Percentiles rank a stretch among this genome's conserved stretches.
phyloP scores from a whole-genome alignment of 1,140 invertebrate genomes.

The Phocides pigmalion region DNA sequence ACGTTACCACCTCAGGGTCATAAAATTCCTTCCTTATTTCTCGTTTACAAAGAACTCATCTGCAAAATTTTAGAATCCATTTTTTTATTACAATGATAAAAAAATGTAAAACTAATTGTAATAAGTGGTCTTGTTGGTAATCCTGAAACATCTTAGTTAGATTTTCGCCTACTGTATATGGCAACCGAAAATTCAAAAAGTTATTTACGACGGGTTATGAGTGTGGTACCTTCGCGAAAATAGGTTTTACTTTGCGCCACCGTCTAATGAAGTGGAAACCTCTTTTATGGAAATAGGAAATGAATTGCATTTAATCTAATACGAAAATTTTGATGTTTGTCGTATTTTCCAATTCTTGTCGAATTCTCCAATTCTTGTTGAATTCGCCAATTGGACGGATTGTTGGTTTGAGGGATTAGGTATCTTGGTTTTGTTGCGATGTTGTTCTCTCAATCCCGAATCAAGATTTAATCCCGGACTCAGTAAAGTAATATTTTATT shows the following conservation, averaged over 20 bases:
- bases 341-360: constrained; percentile 59
- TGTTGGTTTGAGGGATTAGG: constrained; percentile 59
- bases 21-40: too few species aligned
- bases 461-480: constrained; percentile 43
- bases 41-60: too few species aligned
- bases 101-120: too few species aligned
- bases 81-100: too few species aligned
- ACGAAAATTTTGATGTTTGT: constrained; percentile 71
- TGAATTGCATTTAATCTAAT: constrained; percentile 50
- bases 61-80: too few species aligned
- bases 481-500: constrained; percentile 31
- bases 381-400: constrained; percentile 52
- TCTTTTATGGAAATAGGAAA: constrained; percentile 74
- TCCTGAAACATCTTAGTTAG: too few species aligned
- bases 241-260: constrained; percentile 35
- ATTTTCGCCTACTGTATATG: too few species aligned
- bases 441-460: constrained; percentile 38
- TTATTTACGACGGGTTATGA: too few species aligned
- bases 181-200: too few species aligned
- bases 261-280: constrained; percentile 62
- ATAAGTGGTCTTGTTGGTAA: too few species aligned
- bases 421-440: constrained; percentile 49
- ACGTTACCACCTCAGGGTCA: too few species aligned
- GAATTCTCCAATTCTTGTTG: constrained; percentile 45
- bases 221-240: too few species aligned